phyloP scores from a whole-genome alignment of 2,797 vertebrate species.

The Poeciliopsis infans region DNA sequence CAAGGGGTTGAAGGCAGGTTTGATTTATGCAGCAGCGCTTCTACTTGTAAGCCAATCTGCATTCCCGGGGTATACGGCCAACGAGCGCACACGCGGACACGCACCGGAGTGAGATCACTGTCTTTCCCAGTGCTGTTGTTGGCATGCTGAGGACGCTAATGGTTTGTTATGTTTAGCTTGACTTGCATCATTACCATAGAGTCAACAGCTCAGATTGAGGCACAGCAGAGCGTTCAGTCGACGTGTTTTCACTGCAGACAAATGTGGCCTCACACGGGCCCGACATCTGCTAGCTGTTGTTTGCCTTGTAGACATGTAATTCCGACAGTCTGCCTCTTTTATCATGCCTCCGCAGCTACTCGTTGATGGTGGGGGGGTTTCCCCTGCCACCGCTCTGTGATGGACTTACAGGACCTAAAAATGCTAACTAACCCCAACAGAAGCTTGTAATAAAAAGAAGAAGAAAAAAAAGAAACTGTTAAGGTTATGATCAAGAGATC shows the following conservation, averaged over 20 bases:
- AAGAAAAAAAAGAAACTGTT: background rate
- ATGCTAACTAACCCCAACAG: background rate
- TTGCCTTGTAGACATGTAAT: constrained; percentile 69
- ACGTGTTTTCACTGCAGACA: constrained; percentile 69
- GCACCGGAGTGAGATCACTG: constrained; percentile 52
- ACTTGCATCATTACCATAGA: constrained; percentile 80
- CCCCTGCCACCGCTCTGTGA: constrained; percentile 7
- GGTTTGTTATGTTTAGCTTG: constrained; percentile 81
- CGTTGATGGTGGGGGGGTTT: background rate
- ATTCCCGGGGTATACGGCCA: constrained; percentile 47
- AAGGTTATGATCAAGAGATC: background rate
- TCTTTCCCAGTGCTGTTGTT: constrained; percentile 54
- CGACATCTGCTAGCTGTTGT: constrained; percentile 75
- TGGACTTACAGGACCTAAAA: constrained; percentile 17
- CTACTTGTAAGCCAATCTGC: constrained; percentile 59
- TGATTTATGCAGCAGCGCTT: constrained; percentile 41
- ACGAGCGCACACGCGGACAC: constrained; percentile 23
- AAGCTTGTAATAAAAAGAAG: constrained; percentile 1
- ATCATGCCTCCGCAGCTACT: constrained; percentile 46
- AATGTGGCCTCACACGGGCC: constrained; percentile 73
- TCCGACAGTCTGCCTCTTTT: constrained; percentile 52
- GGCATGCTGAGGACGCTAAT: constrained; percentile 71
- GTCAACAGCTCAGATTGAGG: constrained; percentile 77
- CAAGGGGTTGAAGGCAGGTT: constrained; percentile 27
- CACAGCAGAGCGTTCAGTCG: constrained; percentile 69